Conservation (phyloP, 2,888 invertebrate species). For the Anodontia alba region DNA sequence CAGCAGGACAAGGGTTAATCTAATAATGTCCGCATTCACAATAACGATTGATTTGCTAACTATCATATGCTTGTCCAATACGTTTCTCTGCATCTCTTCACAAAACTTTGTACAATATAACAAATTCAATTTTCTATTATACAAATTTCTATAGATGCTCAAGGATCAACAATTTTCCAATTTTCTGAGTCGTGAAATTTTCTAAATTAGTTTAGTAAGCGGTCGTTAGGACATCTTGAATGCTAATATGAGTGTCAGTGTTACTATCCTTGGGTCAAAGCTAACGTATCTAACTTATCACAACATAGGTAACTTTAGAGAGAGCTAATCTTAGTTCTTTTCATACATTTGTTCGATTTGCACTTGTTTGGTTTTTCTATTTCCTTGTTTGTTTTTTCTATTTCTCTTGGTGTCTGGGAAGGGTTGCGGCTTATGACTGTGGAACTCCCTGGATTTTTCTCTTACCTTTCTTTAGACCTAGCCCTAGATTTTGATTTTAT, state of each 20-base stretch:
- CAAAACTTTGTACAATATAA: not conserved
- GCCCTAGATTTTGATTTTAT: too few relatives aligned
- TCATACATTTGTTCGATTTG: too few relatives aligned
- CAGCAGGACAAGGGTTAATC: too few relatives aligned
- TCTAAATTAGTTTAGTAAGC: not conserved
- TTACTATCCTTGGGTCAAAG: not conserved
- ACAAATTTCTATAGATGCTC: conserved; percentile 12
- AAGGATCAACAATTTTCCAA: conserved; percentile 12
- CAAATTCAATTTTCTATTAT: conserved; percentile 12
- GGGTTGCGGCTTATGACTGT: too few relatives aligned
- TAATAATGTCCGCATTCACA: conserved; percentile 9
- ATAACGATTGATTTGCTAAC: conserved; percentile 13
- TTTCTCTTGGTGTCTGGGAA: too few relatives aligned
- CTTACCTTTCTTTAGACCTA: too few relatives aligned
- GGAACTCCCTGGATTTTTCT: too few relatives aligned
- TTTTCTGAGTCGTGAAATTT: conserved; percentile 7
- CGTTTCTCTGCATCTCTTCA: conserved; percentile 9
- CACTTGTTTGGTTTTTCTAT: too few relatives aligned
- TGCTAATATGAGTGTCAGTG: not conserved
- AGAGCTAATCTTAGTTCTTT: too few relatives aligned
- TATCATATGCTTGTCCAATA: conserved; percentile 17
- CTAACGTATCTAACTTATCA: too few relatives aligned
- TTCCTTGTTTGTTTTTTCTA: too few relatives aligned
- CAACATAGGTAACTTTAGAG: too few relatives aligned
- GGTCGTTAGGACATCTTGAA: not conserved